Evolutionary conservation across 2,888 invertebrate species (phyloP), one percentile per base, ranked within the genome.

Genomic region (Eubasilissa splendida): DNA sequence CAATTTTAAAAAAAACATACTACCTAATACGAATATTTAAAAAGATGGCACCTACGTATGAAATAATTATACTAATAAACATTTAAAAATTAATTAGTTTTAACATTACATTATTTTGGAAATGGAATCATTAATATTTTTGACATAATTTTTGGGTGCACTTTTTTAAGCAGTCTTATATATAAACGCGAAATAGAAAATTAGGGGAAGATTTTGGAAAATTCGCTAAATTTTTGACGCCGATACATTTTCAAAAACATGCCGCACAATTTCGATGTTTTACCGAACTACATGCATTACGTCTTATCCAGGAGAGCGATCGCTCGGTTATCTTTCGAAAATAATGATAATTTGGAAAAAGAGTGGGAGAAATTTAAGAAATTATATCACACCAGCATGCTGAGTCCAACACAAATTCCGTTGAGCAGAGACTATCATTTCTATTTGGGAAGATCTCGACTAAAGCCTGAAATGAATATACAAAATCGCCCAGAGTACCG

Each of bases 381-480:
- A 56, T 54, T 11, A 10, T 54, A 71, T 7, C 22, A 71, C 31
- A 22, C 4, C 9, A 53, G 12, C 31, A 14, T 22, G 4, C 54
- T 11, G 33, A 56, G 31, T 33, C 54, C 56, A 5, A 73, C 42
- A 31, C 3, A 31, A 12, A 22, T 73, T n/a, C 71, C 71, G 0
- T 56, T 73, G 56, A 56, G 33, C 3, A 22, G 8, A 56, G 71
- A 73, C 56, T 31, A 73, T 5, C 71, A 73, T 42, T 73, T 73
- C 56, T 73, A 73, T 56, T 31, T 73, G 71, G 56, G 12, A 8
- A 73, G n/a, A 0, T 14, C 33, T 4, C 22, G 56, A 42, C 22
- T 73, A 12, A 73, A 56, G 33, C 71, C 71, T 7, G 56, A 56
- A 10, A 56, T 14, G 50, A 73, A 73, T 73, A 11, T 73, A 33